phyloP scores from a whole-genome alignment of 2,113 vertebrate species.

The Monarcha castaneiventris region DNA sequence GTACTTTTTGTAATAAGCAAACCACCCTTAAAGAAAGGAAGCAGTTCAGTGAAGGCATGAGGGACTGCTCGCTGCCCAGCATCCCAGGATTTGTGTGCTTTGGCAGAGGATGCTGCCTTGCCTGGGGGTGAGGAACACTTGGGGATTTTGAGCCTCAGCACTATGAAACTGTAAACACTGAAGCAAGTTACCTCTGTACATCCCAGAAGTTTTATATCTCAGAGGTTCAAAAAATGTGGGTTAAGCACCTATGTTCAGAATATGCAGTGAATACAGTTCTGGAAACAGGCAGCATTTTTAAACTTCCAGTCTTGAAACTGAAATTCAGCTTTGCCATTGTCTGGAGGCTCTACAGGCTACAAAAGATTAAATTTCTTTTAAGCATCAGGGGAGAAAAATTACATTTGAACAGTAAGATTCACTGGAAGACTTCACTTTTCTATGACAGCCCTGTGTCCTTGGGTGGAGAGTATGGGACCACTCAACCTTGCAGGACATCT shows the following conservation, averaged over 20 bases:
- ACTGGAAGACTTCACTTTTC: neutral
- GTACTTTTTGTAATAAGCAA: neutral
- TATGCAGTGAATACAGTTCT: neutral
- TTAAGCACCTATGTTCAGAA: neutral
- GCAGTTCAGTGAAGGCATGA: neutral
- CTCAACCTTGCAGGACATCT: neutral
- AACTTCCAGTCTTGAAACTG: neutral
- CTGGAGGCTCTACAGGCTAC: neutral
- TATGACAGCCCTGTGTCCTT: neutral
- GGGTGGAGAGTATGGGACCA: neutral
- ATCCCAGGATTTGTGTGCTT: neutral
- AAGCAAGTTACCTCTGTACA: neutral
- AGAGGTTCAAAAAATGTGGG: neutral
- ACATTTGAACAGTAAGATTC: neutral
- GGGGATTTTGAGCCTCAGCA: neutral
- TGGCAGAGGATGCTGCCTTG: neutral
- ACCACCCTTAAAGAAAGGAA: neutral
- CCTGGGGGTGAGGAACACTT: neutral
- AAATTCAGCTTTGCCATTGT: slow-evolving; percentile 14
- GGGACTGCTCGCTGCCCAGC: neutral
- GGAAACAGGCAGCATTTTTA: neutral
- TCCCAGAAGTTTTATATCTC: neutral
- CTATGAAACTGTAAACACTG: neutral
- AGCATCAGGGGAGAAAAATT: neutral
- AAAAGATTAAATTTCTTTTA: neutral